phyloP scores from a whole-genome alignment of 2,113 vertebrate species.

The Mormyrus iriodes region DNA sequence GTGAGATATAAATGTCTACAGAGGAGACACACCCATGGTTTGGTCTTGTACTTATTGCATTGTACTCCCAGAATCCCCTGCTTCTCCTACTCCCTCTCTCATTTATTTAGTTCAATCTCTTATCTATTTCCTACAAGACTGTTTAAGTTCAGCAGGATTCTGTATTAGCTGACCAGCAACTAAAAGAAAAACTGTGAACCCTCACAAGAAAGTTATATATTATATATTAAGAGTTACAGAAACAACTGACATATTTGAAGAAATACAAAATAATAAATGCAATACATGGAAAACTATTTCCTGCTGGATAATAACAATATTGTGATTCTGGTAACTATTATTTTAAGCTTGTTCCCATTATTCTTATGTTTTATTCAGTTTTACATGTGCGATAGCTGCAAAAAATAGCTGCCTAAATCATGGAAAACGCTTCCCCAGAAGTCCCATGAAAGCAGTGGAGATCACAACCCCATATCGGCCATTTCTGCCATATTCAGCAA shows the following conservation, averaged over 20 bases:
- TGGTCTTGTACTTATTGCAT: not conserved
- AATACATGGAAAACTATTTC: not conserved
- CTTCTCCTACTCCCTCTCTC: not conserved
- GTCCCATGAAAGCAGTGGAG: not conserved
- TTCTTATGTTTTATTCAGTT: not conserved
- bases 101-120: not conserved
- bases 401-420: not conserved
- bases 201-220: not conserved
- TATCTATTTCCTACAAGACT: not conserved
- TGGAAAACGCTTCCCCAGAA: not conserved
- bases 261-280: not conserved
- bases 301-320: not conserved
- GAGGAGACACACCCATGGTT: not conserved
- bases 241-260: not conserved
- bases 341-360: not conserved
- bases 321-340: not conserved
- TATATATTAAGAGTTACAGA: not conserved
- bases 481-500: not conserved
- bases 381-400: not conserved
- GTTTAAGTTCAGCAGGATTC: not conserved
- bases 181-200: not conserved
- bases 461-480: not conserved
- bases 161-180: not conserved
- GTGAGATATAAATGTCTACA: not conserved
- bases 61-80: not conserved